Conservation (phyloP, 2,797 vertebrate genomes). For the Monodelphis domestica region DNA sequence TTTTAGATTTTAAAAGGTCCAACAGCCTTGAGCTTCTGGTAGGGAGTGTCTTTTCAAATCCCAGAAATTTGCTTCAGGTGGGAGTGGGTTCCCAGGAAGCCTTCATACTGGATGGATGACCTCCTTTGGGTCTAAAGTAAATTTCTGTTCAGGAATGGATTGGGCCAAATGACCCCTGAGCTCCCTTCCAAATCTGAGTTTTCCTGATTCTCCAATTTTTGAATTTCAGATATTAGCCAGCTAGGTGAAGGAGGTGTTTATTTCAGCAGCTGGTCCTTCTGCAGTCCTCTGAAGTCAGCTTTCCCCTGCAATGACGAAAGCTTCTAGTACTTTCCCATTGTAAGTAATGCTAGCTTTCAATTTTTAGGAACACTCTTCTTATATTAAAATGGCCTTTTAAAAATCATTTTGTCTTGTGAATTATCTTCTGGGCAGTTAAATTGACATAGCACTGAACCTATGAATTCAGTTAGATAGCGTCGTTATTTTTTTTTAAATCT, state of each 20-base stretch:
- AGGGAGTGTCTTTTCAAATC: not conserved
- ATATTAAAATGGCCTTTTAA: not conserved
- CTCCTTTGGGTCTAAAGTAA: not conserved
- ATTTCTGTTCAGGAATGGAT: not conserved
- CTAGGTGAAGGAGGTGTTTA: not conserved
- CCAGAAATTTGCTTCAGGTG: not conserved
- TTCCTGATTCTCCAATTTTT: not conserved
- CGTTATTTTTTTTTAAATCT: not conserved
- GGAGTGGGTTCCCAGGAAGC: not conserved
- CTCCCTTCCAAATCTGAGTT: not conserved
- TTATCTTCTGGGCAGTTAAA: not conserved
- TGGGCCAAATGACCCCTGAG: not conserved
- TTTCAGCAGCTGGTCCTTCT: not conserved
- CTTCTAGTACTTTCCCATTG: not conserved
- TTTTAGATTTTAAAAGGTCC: not conserved
- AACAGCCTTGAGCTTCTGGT: not conserved
- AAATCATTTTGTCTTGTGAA: not conserved
- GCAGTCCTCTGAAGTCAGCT: not conserved
- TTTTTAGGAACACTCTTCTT: not conserved
- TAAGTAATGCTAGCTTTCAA: not conserved
- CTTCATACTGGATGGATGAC: not conserved
- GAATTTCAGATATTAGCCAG: not conserved
- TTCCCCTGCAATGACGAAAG: not conserved
- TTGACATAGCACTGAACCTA: not conserved
- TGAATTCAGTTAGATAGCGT: not conserved